These are phyloP conservation scores for Drosophila busckii DNA, from an alignment of 1,140 invertebrate species.

Conservation along the genomic window DNA sequence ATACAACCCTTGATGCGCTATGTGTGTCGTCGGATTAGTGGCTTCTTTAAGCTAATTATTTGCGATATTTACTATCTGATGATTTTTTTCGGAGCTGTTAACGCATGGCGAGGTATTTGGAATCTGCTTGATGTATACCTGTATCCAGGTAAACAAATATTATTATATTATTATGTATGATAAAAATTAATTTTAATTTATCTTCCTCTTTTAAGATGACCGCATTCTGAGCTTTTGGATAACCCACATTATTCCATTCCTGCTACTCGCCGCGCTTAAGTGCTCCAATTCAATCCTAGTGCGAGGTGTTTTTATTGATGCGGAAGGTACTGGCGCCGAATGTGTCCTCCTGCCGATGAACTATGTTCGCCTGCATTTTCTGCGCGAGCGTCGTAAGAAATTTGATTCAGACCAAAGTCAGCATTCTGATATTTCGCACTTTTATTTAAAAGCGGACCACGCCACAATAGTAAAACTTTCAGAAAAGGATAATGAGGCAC, in stretches of 20 bases:
- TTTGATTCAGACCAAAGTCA: neutral
- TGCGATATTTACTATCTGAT: constrained; percentile 88
- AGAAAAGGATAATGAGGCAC: constrained; percentile 67
- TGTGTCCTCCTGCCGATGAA: constrained; percentile 90
- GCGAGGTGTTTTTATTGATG: constrained; percentile 90
- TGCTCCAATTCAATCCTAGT: constrained; percentile 91
- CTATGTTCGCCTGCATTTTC: constrained; percentile 88
- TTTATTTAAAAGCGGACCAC: constrained; percentile 56
- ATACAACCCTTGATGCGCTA: constrained; percentile 86
- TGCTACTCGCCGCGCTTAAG: constrained; percentile 88
- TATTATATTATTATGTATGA: too few relatives aligned
- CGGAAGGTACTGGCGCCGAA: constrained; percentile 87
- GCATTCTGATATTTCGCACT: constrained; percentile 33
- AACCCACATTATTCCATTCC: constrained; percentile 85
- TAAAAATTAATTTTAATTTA: too few relatives aligned
- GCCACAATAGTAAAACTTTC: constrained; percentile 23
- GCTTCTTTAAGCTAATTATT: constrained; percentile 83
- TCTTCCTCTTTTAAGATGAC: constrained; percentile 80
- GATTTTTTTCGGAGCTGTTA: constrained; percentile 89
- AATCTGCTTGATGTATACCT: constrained; percentile 88
- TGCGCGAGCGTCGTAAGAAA: constrained; percentile 83
- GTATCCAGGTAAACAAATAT: constrained; percentile 82
- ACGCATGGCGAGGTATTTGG: constrained; percentile 93
- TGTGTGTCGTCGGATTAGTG: constrained; percentile 82
- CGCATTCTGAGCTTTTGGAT: constrained; percentile 88